phyloP scores from a whole-genome alignment of 2,888 invertebrate genomes.

The Nasonovia ribisnigri region DNA sequence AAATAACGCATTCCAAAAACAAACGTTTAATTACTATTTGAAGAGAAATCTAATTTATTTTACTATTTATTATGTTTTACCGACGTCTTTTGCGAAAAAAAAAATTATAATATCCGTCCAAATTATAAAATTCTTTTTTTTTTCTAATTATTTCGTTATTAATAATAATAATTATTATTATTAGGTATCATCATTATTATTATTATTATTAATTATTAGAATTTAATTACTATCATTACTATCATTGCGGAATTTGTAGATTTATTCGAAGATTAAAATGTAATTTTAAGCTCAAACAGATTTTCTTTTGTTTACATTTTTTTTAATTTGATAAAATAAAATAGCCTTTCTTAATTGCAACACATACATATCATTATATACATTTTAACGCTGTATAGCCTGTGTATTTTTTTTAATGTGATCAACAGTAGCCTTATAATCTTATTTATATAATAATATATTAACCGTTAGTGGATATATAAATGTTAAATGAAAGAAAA shows the following conservation, averaged over 20 bases:
- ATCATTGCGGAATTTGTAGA: conserved; percentile 12
- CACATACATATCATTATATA: conserved; percentile 64
- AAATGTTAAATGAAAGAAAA: conserved; percentile 21
- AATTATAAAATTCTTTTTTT: conserved; percentile 56
- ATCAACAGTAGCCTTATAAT: conserved; percentile 64
- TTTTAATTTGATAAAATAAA: conserved; percentile 34
- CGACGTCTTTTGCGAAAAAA: conserved; percentile 52
- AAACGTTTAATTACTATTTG: neutral
- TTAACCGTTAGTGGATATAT: conserved; percentile 46
- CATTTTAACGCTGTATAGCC: conserved; percentile 62
- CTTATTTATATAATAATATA: conserved; percentile 42
- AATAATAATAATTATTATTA: conserved; percentile 32
- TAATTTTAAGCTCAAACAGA: conserved; percentile 62
- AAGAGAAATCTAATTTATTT: conserved; percentile 5
- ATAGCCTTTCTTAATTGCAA: conserved; percentile 60
- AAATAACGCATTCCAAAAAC: conserved; percentile 37
- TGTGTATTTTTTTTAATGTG: conserved; percentile 63
- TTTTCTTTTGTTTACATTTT: conserved; percentile 45
- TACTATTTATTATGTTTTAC: neutral
- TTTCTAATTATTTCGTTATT: conserved; percentile 56
- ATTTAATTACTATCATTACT: conserved; percentile 34
- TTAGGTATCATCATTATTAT: conserved; percentile 22
- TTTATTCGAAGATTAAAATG: conserved; percentile 18
- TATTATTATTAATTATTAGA: conserved; percentile 28
- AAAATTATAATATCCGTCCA: conserved; percentile 63